phyloP scores from a whole-genome alignment of 2,113 vertebrate genomes.

The Glaucidium brasilianum region DNA sequence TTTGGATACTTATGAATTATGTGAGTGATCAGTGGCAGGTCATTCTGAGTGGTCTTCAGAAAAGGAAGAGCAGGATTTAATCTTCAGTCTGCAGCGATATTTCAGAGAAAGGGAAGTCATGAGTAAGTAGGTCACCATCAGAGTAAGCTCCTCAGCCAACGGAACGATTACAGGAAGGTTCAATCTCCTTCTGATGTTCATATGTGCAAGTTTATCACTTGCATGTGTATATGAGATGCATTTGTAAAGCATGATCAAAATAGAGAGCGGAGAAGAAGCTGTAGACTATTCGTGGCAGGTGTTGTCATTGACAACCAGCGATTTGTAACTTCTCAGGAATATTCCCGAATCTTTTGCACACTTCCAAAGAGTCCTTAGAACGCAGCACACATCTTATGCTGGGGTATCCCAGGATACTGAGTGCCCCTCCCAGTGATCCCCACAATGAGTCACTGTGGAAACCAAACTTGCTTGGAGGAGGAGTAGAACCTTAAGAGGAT shows the following conservation, averaged over 20 bases:
- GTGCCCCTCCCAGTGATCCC: neutral
- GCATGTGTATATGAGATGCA: constrained; percentile 28
- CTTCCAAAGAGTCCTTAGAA: neutral
- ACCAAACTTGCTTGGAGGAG: neutral
- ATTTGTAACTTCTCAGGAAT: constrained; percentile 27
- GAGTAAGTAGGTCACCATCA: constrained; percentile 38
- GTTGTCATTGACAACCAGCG: constrained; percentile 55
- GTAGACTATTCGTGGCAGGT: constrained; percentile 42
- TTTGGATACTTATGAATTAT: neutral
- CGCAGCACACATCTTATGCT: neutral
- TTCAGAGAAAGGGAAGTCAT: neutral
- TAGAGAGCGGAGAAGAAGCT: constrained; percentile 44
- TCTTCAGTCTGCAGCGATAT: neutral
- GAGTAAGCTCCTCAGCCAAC: constrained; percentile 23
- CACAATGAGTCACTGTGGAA: neutral
- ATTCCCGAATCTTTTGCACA: neutral
- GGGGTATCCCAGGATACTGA: neutral
- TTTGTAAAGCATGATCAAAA: constrained; percentile 53
- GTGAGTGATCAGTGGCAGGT: neutral
- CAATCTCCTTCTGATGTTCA: constrained; percentile 4
- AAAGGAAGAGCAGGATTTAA: neutral
- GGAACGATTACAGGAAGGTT: neutral
- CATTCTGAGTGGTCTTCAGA: neutral
- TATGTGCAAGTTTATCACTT: constrained; percentile 54
- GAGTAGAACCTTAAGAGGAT: neutral